phyloP scores from a whole-genome alignment of 2,888 invertebrate species.

The Aleiodes leptofemur region DNA sequence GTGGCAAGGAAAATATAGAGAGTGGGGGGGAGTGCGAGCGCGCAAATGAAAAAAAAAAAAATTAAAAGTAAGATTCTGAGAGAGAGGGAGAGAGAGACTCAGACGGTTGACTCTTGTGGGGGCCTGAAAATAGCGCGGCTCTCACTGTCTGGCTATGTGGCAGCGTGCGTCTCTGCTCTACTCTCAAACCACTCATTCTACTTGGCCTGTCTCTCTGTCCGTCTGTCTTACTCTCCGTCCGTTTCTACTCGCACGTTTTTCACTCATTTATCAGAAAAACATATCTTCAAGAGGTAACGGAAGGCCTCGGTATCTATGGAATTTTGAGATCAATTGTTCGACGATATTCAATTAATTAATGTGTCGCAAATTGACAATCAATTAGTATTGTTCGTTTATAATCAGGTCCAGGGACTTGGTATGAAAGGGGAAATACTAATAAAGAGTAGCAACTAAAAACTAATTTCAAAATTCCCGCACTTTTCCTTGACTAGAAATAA shows the following conservation, averaged over 20 bases:
- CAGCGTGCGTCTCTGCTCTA: conserved; percentile 61
- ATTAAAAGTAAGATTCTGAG: conserved; percentile 12
- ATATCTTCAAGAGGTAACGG: no score
- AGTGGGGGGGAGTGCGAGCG: neutral
- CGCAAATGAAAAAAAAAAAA: conserved; percentile 21
- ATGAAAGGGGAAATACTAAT: no score
- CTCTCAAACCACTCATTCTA: conserved; percentile 50
- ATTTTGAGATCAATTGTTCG: no score
- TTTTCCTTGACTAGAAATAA: no score
- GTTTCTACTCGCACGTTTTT: neutral
- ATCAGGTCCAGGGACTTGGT: no score
- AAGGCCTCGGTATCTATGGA: no score
- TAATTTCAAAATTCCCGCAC: no score
- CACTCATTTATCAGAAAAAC: no score
- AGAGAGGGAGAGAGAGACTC: conserved; percentile 31
- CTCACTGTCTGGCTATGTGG: conserved; percentile 73
- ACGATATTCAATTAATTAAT: no score
- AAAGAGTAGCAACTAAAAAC: no score
- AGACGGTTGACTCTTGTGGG: conserved; percentile 50
- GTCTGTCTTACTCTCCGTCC: conserved; percentile 50
- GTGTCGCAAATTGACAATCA: no score
- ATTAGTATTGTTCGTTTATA: no score
- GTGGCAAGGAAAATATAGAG: conserved; percentile 1
- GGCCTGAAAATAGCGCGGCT: conserved; percentile 70
- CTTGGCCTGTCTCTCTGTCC: conserved; percentile 29